A percentile compares a stretch with the other conserved stretches of the same genome.
phyloP scores from a whole-genome alignment of 2,113 vertebrate genomes.

The Melanotaenia duboulayi region DNA sequence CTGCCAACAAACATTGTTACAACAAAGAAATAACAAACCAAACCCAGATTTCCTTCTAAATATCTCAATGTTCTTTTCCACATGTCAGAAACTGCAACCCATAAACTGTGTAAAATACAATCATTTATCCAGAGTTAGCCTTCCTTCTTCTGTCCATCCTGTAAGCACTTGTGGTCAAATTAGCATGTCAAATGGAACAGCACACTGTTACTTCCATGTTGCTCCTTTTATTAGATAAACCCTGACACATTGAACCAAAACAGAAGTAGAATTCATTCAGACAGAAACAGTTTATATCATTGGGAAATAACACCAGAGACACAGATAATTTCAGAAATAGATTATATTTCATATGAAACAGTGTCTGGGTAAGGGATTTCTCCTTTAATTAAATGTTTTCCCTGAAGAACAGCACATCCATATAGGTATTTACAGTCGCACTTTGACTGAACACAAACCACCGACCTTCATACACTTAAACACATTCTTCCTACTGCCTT shows the following conservation, averaged over 20 bases:
- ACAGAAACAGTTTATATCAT: constrained; percentile 22
- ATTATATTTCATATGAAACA: neutral
- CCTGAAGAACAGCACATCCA: constrained; percentile 16
- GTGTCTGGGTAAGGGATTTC: neutral
- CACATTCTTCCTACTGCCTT: constrained; percentile 11
- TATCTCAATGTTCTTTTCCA: no score
- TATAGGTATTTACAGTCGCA: constrained; percentile 29
- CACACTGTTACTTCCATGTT: constrained; percentile 25
- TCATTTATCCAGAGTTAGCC: no score
- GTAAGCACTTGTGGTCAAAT: no score
- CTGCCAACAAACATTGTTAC: no score
- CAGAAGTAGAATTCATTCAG: constrained; percentile 17
- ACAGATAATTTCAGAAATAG: neutral
- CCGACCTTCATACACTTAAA: constrained; percentile 9
- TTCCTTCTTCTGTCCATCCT: no score
- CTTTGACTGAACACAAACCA: constrained; percentile 28
- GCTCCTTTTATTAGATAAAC: constrained; percentile 13
- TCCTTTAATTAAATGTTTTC: constrained; percentile 8
- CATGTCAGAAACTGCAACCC: no score
- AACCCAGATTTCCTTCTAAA: no score
- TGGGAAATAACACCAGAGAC: constrained; percentile 25
- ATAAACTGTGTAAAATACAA: no score
- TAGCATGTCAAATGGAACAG: neutral
- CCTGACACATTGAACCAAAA: neutral
- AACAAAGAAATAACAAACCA: no score